Percentiles rank a stretch among this genome's conserved stretches.
Evolutionary conservation across 2,797 vertebrate species (phyloP).

Genomic region (Enteromius argenteus): DNA sequence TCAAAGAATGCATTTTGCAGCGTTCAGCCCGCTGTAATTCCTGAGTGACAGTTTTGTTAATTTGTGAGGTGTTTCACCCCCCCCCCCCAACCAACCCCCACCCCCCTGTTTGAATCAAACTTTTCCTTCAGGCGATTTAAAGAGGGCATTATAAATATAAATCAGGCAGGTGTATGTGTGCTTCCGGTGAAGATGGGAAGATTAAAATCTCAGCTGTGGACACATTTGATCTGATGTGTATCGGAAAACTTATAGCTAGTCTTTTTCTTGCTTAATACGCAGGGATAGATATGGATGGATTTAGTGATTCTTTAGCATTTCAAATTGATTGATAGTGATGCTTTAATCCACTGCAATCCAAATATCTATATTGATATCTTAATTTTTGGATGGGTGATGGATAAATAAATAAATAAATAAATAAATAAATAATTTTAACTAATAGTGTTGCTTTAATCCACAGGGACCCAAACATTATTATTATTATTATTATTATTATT

Average conservation of each 20-base stretch:
- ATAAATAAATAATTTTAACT: background rate
- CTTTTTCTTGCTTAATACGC: slow-evolving; percentile 6
- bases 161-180: slow-evolving; percentile 72
- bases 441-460: background rate
- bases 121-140: slow-evolving; percentile 88
- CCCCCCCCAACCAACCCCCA: no score
- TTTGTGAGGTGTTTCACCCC: slow-evolving; percentile 83
- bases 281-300: slow-evolving; percentile 2
- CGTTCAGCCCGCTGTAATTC: slow-evolving; percentile 86
- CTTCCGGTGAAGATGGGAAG: background rate
- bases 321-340: background rate
- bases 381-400: background rate
- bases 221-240: background rate
- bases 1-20: slow-evolving; percentile 97
- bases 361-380: background rate
- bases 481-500: no score
- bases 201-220: slow-evolving; percentile 11
- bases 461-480: no score
- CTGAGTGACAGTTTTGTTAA: slow-evolving; percentile 94
- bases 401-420: background rate
- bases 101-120: slow-evolving; percentile 79
- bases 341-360: background rate
- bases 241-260: background rate
- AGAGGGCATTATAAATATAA: slow-evolving; percentile 88
- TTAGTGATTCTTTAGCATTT: background rate